Conservation (phyloP, 2,797 vertebrate genomes). For the Lindbergichthys nudifrons region DNA sequence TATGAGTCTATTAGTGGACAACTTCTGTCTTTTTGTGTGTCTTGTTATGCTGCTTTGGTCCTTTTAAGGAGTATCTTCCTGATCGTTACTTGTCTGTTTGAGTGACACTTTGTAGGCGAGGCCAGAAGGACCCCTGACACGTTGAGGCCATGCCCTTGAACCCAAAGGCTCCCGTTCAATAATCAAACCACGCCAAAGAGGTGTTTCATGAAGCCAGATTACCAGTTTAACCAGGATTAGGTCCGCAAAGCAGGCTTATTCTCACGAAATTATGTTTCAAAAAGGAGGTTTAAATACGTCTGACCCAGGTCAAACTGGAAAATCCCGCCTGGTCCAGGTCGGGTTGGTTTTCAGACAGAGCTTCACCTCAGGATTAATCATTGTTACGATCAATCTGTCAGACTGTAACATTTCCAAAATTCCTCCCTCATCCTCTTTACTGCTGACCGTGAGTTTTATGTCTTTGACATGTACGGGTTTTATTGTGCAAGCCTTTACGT, state of each 20-base stretch:
- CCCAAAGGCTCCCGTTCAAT: no score
- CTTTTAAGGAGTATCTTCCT: no score
- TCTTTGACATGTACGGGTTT: background rate
- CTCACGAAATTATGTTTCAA: background rate
- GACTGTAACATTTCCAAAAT: conserved; percentile 2
- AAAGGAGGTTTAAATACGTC: background rate
- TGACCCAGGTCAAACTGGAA: background rate
- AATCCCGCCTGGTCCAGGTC: background rate
- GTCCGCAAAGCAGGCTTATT: background rate
- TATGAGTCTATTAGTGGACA: no score
- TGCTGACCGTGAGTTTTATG: background rate
- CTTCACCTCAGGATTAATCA: background rate
- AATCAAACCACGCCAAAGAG: background rate
- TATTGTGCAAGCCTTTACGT: no score
- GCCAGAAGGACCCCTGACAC: no score
- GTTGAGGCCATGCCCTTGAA: no score
- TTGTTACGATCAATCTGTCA: background rate
- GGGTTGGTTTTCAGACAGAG: background rate
- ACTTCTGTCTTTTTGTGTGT: no score
- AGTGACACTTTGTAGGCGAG: no score
- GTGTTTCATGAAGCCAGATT: background rate
- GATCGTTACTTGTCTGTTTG: no score
- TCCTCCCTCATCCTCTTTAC: background rate
- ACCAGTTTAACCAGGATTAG: background rate
- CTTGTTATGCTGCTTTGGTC: no score